A percentile compares a stretch with the other conserved stretches of the same genome.
Conservation (phyloP, 2,888 invertebrate genomes). For the Aleiodes testaceus region DNA sequence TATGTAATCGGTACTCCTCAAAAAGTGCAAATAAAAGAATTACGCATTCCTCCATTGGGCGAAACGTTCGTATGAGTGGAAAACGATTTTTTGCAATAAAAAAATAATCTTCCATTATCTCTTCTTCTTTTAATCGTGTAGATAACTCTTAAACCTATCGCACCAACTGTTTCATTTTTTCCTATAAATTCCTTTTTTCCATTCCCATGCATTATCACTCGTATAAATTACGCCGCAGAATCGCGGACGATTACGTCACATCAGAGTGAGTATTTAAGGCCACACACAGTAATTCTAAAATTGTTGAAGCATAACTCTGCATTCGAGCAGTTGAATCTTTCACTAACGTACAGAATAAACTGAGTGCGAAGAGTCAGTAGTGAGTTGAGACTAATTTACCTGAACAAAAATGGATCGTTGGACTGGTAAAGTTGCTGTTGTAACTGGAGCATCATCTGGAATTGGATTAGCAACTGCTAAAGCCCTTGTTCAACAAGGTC, state of each 20-base stretch:
- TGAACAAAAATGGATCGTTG: conserved; percentile 75
- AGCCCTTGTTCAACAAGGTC: conserved; percentile 74
- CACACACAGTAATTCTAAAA: too few relatives aligned
- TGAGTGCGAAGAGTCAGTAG: neutral
- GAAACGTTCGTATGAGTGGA: conserved; percentile 37
- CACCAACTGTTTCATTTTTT: neutral
- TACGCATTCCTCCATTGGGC: conserved; percentile 54
- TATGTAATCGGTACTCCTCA: conserved; percentile 68
- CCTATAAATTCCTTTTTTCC: too few relatives aligned
- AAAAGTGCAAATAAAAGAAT: conserved; percentile 62
- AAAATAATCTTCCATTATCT: neutral
- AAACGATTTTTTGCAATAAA: neutral
- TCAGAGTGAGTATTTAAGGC: too few relatives aligned
- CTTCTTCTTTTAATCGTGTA: neutral
- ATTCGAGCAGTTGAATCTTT: neutral
- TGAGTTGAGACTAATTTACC: neutral
- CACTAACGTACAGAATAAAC: neutral
- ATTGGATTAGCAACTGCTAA: conserved; percentile 75
- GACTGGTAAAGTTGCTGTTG: conserved; percentile 77
- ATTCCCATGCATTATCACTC: too few relatives aligned
- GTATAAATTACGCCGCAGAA: too few relatives aligned
- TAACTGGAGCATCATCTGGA: conserved; percentile 79
- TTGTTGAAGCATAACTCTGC: too few relatives aligned
- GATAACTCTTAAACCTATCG: neutral
- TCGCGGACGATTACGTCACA: too few relatives aligned